Conservation (phyloP, 2,113 vertebrate genomes). For the Gopherus flavomarginatus region DNA sequence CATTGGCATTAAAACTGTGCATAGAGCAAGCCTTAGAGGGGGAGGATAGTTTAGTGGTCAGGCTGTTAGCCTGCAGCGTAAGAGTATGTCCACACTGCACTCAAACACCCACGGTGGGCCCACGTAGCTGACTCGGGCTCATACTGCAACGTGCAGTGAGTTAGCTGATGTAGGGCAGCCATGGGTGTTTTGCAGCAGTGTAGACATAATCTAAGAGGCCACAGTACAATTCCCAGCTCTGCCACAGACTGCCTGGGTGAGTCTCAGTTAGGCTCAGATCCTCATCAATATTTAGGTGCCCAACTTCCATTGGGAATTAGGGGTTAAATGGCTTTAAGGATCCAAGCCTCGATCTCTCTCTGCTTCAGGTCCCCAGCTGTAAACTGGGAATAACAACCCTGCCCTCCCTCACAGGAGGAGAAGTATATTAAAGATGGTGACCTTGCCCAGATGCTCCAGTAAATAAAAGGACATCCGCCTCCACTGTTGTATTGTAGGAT, state of each 20-base stretch:
- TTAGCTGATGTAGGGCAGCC: too few relatives aligned
- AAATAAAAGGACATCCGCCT: neutral
- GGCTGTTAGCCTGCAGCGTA: rapidly evolving
- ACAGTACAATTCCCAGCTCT: too few relatives aligned
- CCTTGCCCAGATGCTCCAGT: rapidly evolving
- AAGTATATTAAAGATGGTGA: neutral
- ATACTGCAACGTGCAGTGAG: neutral
- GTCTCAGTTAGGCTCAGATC: too few relatives aligned
- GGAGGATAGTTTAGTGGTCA: neutral
- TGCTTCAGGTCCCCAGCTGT: rapidly evolving
- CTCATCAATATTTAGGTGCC: too few relatives aligned
- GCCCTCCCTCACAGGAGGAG: rapidly evolving
- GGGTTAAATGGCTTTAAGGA: neutral
- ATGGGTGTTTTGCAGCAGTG: too few relatives aligned
- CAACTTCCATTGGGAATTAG: neutral
- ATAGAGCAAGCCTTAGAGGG: neutral
- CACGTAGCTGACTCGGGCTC: neutral
- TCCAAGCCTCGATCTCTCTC: neutral
- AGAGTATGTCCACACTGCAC: neutral
- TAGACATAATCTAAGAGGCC: too few relatives aligned
- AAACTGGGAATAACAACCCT: neutral
- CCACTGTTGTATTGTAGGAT: neutral
- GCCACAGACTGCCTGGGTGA: too few relatives aligned
- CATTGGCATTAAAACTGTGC: neutral
- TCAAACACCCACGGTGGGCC: too few relatives aligned